Percentiles rank a stretch among this genome's conserved stretches.
Conservation (phyloP, 2,888 invertebrate species). For the Prostheceraeus crozeri region DNA sequence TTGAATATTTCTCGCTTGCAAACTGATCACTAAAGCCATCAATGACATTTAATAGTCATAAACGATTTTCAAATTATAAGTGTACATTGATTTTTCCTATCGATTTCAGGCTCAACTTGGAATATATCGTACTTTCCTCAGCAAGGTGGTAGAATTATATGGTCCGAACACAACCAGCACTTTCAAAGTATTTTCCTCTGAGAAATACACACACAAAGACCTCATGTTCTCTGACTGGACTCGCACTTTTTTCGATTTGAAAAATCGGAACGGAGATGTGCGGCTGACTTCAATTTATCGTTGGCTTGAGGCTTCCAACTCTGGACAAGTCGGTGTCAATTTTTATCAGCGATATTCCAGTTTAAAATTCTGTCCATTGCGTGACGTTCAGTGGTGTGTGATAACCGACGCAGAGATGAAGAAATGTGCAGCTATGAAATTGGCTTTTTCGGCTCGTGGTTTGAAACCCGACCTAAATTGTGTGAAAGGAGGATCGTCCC, state of each 20-base stretch:
- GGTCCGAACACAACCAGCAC: neutral
- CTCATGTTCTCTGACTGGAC: conserved; percentile 35
- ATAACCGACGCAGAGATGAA: conserved; percentile 80
- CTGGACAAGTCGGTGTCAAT: too few species aligned
- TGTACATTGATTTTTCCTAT: too few species aligned
- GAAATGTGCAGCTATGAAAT: conserved; percentile 66
- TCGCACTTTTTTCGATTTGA: conserved; percentile 5
- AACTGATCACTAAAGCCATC: too few species aligned
- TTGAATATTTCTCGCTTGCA: too few species aligned
- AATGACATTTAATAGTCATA: too few species aligned
- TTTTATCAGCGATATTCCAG: too few species aligned
- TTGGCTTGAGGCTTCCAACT: too few species aligned
- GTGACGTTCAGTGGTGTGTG: conserved; percentile 76
- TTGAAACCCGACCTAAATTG: conserved; percentile 71
- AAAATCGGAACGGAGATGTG: neutral
- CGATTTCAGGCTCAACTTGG: too few species aligned
- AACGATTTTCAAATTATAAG: too few species aligned
- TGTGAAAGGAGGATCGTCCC: conserved; percentile 62
- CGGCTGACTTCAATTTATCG: too few species aligned
- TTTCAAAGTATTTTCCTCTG: conserved; percentile 33
- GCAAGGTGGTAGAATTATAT: too few species aligned
- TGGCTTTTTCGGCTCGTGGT: conserved; percentile 42
- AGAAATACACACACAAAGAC: neutral
- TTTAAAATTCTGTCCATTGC: conserved; percentile 65
- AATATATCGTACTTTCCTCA: too few species aligned